A percentile compares a stretch with the other conserved stretches of the same genome.
These are phyloP conservation scores for Paracanthobrama guichenoti DNA, from an alignment of 2,113 vertebrate species.

Conservation along the genomic window DNA sequence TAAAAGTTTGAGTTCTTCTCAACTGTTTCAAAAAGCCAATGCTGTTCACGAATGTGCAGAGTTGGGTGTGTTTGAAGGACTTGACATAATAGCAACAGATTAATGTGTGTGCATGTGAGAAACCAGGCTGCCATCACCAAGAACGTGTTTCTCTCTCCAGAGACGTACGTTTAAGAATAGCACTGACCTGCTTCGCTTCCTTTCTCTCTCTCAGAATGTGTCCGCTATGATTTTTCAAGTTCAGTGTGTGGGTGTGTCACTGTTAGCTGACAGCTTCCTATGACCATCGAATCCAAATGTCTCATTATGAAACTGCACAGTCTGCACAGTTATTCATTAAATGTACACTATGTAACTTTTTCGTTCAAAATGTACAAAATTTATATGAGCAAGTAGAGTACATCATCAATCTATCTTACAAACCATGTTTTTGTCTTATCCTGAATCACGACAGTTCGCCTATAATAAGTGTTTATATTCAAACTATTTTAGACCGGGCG, in stretches of 20 bases:
- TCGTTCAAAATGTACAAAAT: too few species aligned
- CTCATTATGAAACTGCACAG: neutral
- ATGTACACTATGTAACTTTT: neutral
- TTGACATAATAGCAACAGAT: conserved; percentile 34
- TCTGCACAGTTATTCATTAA: neutral
- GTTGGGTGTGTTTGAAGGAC: conserved; percentile 39
- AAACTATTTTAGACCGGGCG: too few species aligned
- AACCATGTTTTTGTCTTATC: too few species aligned
- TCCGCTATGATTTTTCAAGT: conserved; percentile 19
- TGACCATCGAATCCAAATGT: neutral
- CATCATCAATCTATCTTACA: too few species aligned
- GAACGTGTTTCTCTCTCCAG: conserved; percentile 29
- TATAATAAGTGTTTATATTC: too few species aligned
- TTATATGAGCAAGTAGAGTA: too few species aligned
- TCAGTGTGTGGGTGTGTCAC: neutral
- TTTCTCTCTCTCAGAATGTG: conserved; percentile 8
- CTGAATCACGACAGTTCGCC: too few species aligned
- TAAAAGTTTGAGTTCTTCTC: neutral
- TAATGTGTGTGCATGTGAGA: conserved; percentile 37
- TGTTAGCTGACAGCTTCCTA: neutral
- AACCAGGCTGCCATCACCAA: conserved; percentile 47
- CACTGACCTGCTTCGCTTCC: conserved; percentile 41
- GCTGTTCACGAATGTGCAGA: neutral
- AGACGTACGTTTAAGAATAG: conserved; percentile 7
- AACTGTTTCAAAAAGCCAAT: conserved; percentile 30